Base-by-base conservation (phyloP, 1,140 invertebrate genomes). In the Lethrus apterus region DNA sequence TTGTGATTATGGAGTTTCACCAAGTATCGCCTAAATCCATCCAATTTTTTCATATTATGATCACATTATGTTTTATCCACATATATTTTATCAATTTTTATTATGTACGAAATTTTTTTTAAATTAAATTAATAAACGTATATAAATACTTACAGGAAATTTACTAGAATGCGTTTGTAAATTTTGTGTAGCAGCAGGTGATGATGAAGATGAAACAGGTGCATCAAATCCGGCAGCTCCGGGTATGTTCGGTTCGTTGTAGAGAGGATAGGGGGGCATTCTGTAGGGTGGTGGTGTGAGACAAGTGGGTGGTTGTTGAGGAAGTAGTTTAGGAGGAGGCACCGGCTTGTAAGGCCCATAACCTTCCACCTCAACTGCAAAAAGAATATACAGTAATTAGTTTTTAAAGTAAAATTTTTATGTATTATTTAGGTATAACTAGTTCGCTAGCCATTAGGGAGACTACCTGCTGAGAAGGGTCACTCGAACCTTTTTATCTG, bases 91-190 rank as follows among this genome's bases (percentile, higher is more conserved):
- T n/a, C n/a, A n/a, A n/a, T n/a, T n/a, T n/a, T n/a, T n/a, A n/a
- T n/a, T n/a, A n/a, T n/a, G n/a, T n/a, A n/a, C n/a, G n/a, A n/a
- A n/a, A n/a, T n/a, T n/a, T n/a, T n/a, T n/a, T n/a, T n/a, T n/a
- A 26, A 26, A 26, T 26, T 26, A 26, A 26, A 26, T 26, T 26
- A 26, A 26, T 26, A 7, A 26, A 26, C n/a, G 5, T 26, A n/a
- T 26, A 26, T 7, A n/a, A 15, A 18, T 54, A 71, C 76, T 79
- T 70, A 87, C 84, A 59, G 83, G 83, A 71, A 85, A 86, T 69
- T 86, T 85, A 55, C 74, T 79, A 47, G 83, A 86, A 65, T 86
- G 82, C 18, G 83, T 87, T 59, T 84, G 81, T 13, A 83, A 70
- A 45, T 72, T 66, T 10, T 77, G 61, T 46, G 68, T 60, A 57